phyloP scores from a whole-genome alignment of 2,113 vertebrate species.

The Kryptolebias marmoratus region DNA sequence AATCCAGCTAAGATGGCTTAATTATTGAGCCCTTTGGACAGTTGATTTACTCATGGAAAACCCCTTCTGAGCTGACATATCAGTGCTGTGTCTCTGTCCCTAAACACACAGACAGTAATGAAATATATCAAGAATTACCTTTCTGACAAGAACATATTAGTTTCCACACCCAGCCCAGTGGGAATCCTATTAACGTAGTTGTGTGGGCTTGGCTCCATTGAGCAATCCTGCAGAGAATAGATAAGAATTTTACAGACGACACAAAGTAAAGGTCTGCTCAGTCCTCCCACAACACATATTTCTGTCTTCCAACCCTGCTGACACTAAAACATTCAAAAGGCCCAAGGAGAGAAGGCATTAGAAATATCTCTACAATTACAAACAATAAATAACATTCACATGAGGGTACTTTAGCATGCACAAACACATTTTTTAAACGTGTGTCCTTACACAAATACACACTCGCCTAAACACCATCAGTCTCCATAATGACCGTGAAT shows the following conservation, averaged over 20 bases:
- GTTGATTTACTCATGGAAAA: constrained; percentile 24
- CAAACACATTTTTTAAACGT: constrained; percentile 34
- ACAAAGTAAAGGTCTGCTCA: constrained; percentile 57
- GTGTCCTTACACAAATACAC: constrained; percentile 14
- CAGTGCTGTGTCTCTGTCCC: constrained; percentile 45
- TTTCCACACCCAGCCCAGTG: constrained; percentile 51
- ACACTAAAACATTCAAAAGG: constrained; percentile 58
- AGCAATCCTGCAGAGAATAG: constrained; percentile 70
- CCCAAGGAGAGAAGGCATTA: constrained; percentile 62
- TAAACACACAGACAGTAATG: constrained; percentile 59
- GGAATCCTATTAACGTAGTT: constrained; percentile 64
- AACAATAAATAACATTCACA: constrained; percentile 56
- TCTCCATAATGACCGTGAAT: constrained; percentile 53
- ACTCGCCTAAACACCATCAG: constrained; percentile 21
- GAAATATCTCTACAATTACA: constrained; percentile 73
- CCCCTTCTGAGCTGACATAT: constrained; percentile 43
- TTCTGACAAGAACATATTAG: constrained; percentile 66
- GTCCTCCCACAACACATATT: constrained; percentile 53
- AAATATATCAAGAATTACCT: constrained; percentile 67
- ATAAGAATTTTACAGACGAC: constrained; percentile 73
- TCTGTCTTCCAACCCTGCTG: constrained; percentile 51
- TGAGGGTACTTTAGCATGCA: constrained; percentile 35
- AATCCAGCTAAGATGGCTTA: constrained; percentile 2
- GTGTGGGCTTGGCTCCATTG: constrained; percentile 53
- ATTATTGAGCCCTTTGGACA: constrained; percentile 17